phyloP scores from a whole-genome alignment of 1,140 invertebrate species.

The Zaprionus inermis region DNA sequence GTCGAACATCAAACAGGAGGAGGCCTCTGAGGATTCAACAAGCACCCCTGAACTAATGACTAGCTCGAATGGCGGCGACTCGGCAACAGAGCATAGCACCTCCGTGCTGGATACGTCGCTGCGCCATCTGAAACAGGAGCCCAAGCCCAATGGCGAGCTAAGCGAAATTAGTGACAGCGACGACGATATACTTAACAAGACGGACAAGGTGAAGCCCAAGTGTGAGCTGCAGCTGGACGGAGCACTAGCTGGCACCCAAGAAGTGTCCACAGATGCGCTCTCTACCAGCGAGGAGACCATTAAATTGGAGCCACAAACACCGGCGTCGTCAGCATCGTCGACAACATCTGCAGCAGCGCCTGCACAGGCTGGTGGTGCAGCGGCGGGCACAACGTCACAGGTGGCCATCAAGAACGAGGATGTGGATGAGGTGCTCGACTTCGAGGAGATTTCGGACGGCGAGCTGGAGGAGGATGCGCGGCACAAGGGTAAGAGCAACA shows the following conservation, averaged over 20 bases:
- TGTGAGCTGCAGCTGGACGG: slow-evolving; percentile 63
- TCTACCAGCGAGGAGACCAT: slow-evolving; percentile 56
- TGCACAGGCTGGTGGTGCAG: slow-evolving; percentile 65
- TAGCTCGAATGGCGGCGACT: neutral
- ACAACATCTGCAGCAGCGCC: neutral
- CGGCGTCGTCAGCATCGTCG: neutral
- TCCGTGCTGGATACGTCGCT: slow-evolving; percentile 5
- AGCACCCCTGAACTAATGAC: slow-evolving; percentile 49
- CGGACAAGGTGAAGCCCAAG: slow-evolving; percentile 74
- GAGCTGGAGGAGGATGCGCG: slow-evolving; percentile 92
- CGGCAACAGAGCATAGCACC: slow-evolving; percentile 3
- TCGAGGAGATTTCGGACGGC: slow-evolving; percentile 95
- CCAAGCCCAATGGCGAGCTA: slow-evolving; percentile 86
- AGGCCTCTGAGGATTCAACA: slow-evolving; percentile 59
- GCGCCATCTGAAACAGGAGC: slow-evolving; percentile 52
- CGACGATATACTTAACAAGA: slow-evolving; percentile 91
- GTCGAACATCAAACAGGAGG: slow-evolving; percentile 61
- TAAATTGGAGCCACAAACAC: slow-evolving; percentile 59
- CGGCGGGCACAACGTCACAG: slow-evolving; percentile 5
- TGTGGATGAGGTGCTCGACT: slow-evolving; percentile 89
- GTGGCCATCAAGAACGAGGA: slow-evolving; percentile 55
- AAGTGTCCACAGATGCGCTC: slow-evolving; percentile 47
- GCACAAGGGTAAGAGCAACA: slow-evolving; percentile 63
- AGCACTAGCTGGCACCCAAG: slow-evolving; percentile 40
- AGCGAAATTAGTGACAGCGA: slow-evolving; percentile 95